Evolutionary conservation across 1,140 invertebrate species (phyloP).

Genomic region (Vanessa tameamea): DNA sequence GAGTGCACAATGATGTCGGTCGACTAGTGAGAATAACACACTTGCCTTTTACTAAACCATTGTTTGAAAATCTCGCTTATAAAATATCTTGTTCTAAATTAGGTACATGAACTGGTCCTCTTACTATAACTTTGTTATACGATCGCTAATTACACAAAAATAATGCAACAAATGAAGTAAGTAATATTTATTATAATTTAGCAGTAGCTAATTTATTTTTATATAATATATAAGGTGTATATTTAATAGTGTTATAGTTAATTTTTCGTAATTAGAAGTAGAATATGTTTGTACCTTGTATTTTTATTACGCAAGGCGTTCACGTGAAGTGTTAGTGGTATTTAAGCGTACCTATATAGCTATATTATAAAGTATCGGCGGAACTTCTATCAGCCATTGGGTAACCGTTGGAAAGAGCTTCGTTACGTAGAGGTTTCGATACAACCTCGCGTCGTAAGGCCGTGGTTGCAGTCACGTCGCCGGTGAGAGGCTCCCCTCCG

Average conservation of each 20-base stretch:
- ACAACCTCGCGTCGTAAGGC: constrained; percentile 77
- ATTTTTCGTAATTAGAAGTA: neutral
- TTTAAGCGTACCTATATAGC: constrained; percentile 49
- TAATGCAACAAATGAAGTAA: neutral
- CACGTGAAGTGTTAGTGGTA: constrained; percentile 69
- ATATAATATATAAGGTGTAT: too few relatives aligned
- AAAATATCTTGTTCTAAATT: constrained; percentile 2
- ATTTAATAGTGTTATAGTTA: too few relatives aligned
- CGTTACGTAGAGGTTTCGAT: constrained; percentile 77
- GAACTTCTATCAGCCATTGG: constrained; percentile 72
- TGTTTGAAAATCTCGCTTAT: constrained; percentile 29
- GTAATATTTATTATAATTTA: too few relatives aligned
- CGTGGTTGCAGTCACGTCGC: constrained; percentile 76
- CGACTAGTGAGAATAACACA: constrained; percentile 30
- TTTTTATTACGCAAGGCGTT: constrained; percentile 63
- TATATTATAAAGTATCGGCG: constrained; percentile 59
- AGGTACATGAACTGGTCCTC: neutral
- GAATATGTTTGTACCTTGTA: constrained; percentile 16
- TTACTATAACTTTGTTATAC: neutral
- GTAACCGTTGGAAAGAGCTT: constrained; percentile 76
- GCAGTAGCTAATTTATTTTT: neutral
- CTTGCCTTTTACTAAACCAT: constrained; percentile 37
- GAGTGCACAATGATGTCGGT: constrained; percentile 33
- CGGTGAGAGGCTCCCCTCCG: constrained; percentile 76
- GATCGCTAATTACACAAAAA: neutral